Evolutionary conservation across 2,797 vertebrate species (phyloP).

Genomic region (Phrynocephalus guinanensis): DNA sequence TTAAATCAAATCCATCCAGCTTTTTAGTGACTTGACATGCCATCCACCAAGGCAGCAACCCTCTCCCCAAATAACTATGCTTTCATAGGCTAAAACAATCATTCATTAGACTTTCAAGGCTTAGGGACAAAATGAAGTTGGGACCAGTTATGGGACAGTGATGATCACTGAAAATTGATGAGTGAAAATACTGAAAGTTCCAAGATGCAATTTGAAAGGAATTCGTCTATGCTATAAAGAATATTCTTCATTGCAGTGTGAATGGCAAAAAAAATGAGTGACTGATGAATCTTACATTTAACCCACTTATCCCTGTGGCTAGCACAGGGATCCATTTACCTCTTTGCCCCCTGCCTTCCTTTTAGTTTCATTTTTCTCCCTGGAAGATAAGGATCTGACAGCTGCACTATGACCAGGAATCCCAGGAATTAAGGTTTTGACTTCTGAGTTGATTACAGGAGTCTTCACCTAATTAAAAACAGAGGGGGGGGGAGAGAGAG

Average conservation of each 20-base stretch:
- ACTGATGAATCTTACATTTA: neutral
- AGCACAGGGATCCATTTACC: constrained; percentile 73
- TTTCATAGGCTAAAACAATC: neutral
- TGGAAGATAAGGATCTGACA: constrained; percentile 74
- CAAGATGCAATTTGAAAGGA: neutral
- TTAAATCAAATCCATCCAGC: no score
- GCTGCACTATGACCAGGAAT: constrained; percentile 91
- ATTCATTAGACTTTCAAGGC: neutral
- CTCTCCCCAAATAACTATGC: neutral
- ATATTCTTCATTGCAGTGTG: neutral
- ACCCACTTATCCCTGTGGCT: neutral
- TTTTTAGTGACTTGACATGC: no score
- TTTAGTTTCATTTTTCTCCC: constrained; percentile 82
- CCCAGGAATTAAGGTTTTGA: constrained; percentile 91
- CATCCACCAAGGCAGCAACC: no score
- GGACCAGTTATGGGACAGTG: neutral
- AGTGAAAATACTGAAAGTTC: neutral
- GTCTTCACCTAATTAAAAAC: constrained; percentile 87
- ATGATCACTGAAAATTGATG: neutral
- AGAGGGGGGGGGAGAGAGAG: constrained; percentile 8
- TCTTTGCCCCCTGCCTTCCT: constrained; percentile 88
- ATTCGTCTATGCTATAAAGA: neutral
- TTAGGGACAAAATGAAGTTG: neutral
- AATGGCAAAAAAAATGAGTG: neutral
- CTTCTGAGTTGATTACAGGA: constrained; percentile 85